Percentiles rank a stretch among this genome's conserved stretches.
phyloP scores from a whole-genome alignment of 30 jellyfish, hydroid and myxozoan species.

The Hydractinia echinata region DNA sequence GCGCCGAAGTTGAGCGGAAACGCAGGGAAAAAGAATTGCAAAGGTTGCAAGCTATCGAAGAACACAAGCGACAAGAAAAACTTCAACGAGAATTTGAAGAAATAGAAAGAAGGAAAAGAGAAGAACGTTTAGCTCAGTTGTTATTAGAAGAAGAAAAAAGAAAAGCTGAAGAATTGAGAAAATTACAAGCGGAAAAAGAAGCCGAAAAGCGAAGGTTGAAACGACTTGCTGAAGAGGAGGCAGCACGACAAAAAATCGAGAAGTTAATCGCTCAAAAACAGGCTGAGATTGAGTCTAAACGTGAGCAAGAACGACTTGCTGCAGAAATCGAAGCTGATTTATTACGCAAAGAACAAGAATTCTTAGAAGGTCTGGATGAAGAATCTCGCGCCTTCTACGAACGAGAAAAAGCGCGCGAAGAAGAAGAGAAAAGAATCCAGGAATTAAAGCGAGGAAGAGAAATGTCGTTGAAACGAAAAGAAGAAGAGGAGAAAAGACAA shows the following conservation, averaged over 20 bases:
- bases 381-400: constrained; percentile 49
- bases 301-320: constrained; percentile 60
- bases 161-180: constrained; percentile 15
- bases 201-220: constrained; percentile 51
- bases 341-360: constrained; percentile 66
- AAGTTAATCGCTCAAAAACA: constrained; percentile 38
- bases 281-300: constrained; percentile 45
- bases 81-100: constrained; percentile 1
- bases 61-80: background rate
- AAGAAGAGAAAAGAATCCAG: constrained; percentile 37
- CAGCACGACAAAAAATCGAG: constrained; percentile 41
- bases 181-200: constrained; percentile 42
- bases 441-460: constrained; percentile 57
- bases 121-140: background rate
- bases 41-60: constrained; percentile 2
- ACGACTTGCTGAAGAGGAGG: constrained; percentile 68
- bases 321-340: constrained; percentile 55
- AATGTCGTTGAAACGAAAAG: constrained; percentile 39
- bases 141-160: background rate
- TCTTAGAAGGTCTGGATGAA: constrained; percentile 55
- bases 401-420: constrained; percentile 48
- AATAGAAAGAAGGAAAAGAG: background rate
- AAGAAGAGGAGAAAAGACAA: constrained; percentile 64
- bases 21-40: constrained; percentile 13
- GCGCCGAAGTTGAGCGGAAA: background rate